Conservation (phyloP, 2,888 invertebrate genomes). For the Diarsia dahlii region DNA sequence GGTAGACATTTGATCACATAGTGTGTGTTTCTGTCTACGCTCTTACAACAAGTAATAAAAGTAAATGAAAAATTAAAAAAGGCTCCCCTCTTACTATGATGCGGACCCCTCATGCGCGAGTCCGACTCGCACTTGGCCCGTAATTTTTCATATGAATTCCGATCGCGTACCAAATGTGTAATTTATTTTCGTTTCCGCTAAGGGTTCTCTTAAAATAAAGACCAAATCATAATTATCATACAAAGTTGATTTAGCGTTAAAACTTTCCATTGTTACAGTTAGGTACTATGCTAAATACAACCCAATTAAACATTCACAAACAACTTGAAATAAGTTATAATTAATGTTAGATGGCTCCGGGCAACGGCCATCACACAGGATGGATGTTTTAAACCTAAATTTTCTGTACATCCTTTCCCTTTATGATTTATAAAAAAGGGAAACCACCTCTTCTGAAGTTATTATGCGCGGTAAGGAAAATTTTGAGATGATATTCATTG, state of each 20-base stretch:
- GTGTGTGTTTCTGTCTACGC: too few species aligned
- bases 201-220: conserved; percentile 10
- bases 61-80: too few species aligned
- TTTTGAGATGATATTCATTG: conserved; percentile 70
- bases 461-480: conserved; percentile 66
- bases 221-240: conserved; percentile 5
- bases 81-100: too few species aligned
- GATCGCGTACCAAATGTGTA: conserved; percentile 20
- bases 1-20: too few species aligned
- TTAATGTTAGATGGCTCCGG: conserved; percentile 62
- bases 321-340: conserved; percentile 67
- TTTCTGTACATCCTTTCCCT: conserved; percentile 65
- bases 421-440: conserved; percentile 68
- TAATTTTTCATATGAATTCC: conserved; percentile 50
- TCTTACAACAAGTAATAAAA: too few species aligned
- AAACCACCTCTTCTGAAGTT: conserved; percentile 66
- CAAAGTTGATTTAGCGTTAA: conserved; percentile 17
- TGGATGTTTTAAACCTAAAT: conserved; percentile 69
- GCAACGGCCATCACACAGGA: conserved; percentile 60
- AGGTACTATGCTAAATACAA: conserved; percentile 33
- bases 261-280: conserved; percentile 6
- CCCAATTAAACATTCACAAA: conserved; percentile 61
- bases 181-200: neutral
- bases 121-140: too few species aligned
- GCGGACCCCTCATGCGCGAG: too few species aligned